Base-by-base conservation (phyloP, 2,797 vertebrate species). In the Momotus momota region DNA sequence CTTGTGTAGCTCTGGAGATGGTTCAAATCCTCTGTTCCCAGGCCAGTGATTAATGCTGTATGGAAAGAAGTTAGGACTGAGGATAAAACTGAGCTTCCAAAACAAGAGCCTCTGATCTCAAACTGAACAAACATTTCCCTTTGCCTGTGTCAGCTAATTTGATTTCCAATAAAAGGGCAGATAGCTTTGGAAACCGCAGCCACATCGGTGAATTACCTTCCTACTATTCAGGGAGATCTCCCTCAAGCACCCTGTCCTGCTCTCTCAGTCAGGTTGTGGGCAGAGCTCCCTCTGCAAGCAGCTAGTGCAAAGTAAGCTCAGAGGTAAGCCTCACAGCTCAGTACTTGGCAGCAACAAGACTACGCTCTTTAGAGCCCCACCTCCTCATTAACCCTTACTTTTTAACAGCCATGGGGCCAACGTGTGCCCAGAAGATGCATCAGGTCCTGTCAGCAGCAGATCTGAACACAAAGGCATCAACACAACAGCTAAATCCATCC, bases 101-200 rank as follows among this genome's bases (percentile, higher is more conserved):
- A 97, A 96, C 91, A 96, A 96, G 95, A 89, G 72, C 88, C 90
- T 94, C 92, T 61, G 87, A 85, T 93, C 80, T 66, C 72, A 81
- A 60, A 78, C 84, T 94, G 94, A 96, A 82, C 65, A 80, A 94
- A 96, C 93, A 91, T 78, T 88, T 80, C 64, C 64, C 70, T 60
- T 91, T 79, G 96, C 91, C 90, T 86, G 41, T 94, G 88, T 93
- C 95, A 93, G 91, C 92, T 74, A 62, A 88, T 57, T 67, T 84
- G 64, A 67, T 66, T 81, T 75, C 66, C 86, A 96, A 95, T 80
- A 14, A 31, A 40, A 82, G 74, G 54, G 60, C 74, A 43, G 41
- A 57, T 73, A 61, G 60, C 81, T 92, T 89, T 70, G 84, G 87
- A 88, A 95, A 82, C 70, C 14, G 2, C 51, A 46, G 67, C 78